Percentiles rank a stretch among this genome's conserved stretches.
These are phyloP conservation scores for Phorcus lineatus DNA, from an alignment of 2,888 invertebrate genomes.

Conservation along the genomic window DNA sequence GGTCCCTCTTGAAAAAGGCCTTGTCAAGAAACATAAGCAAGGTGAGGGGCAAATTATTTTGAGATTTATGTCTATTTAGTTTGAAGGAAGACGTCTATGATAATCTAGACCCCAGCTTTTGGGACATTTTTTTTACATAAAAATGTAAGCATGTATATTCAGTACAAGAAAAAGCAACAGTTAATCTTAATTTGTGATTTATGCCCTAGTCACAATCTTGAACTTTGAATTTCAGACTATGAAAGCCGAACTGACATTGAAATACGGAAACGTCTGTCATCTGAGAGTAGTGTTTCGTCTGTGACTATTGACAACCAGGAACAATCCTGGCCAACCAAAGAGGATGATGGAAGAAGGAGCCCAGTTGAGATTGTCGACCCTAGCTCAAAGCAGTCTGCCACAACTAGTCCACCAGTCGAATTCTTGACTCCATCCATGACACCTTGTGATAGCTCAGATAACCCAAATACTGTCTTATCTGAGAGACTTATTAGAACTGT, in stretches of 20 bases:
- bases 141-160: no score
- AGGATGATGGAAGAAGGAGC: background rate
- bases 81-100: background rate
- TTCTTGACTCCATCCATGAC: background rate
- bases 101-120: no score
- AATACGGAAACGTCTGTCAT: background rate
- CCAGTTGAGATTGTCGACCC: background rate
- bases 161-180: no score
- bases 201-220: background rate
- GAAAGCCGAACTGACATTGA: slow-evolving; percentile 26
- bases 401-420: no score
- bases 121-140: no score
- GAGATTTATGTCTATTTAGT: background rate
- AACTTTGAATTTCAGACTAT: slow-evolving; percentile 25
- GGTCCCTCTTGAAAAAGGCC: slow-evolving; percentile 55
- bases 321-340: background rate
- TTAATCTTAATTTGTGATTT: no score
- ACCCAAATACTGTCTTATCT: background rate
- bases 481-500: slow-evolving; percentile 18
- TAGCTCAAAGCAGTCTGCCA: no score
- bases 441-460: background rate
- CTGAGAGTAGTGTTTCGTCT: slow-evolving; percentile 11
- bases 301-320: background rate
- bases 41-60: slow-evolving; percentile 43
- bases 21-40: slow-evolving; percentile 59